These are phyloP conservation scores for Pelobates cultripes DNA, from an alignment of 2,797 vertebrate genomes.

Conservation along the genomic window DNA sequence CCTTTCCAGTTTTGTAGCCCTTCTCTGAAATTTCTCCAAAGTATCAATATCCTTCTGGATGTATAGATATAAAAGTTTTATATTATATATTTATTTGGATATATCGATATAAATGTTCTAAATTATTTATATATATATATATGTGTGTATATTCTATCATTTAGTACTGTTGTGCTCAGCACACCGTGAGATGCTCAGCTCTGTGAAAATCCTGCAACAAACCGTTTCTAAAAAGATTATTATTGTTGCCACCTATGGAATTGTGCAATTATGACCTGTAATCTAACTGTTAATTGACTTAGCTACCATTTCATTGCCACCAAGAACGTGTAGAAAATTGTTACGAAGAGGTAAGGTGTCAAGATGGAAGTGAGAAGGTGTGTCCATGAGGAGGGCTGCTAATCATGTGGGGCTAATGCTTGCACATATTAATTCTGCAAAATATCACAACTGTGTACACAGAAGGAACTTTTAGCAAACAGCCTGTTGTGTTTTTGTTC, in stretches of 20 bases:
- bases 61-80: too few species aligned
- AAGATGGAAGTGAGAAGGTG: conserved; percentile 41
- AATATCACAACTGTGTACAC: not conserved
- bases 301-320: conserved; percentile 32
- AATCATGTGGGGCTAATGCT: conserved; percentile 17
- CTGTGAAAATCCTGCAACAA: not conserved
- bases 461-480: too few species aligned
- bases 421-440: not conserved
- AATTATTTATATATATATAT: too few species aligned
- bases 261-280: conserved; percentile 29
- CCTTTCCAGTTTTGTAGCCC: too few species aligned
- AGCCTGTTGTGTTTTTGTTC: too few species aligned
- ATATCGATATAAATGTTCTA: too few species aligned
- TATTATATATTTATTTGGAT: too few species aligned
- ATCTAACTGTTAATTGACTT: conserved; percentile 46
- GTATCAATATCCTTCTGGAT: too few species aligned
- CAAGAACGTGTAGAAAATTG: conserved; percentile 30
- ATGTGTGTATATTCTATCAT: too few species aligned
- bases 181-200: not conserved
- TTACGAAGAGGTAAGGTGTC: conserved; percentile 25
- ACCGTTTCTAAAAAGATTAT: not conserved
- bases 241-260: conserved; percentile 7
- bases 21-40: too few species aligned
- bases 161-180: not conserved
- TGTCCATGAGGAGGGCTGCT: conserved; percentile 2